phyloP scores from a whole-genome alignment of 2,113 vertebrate genomes.

The Silurus meridionalis region DNA sequence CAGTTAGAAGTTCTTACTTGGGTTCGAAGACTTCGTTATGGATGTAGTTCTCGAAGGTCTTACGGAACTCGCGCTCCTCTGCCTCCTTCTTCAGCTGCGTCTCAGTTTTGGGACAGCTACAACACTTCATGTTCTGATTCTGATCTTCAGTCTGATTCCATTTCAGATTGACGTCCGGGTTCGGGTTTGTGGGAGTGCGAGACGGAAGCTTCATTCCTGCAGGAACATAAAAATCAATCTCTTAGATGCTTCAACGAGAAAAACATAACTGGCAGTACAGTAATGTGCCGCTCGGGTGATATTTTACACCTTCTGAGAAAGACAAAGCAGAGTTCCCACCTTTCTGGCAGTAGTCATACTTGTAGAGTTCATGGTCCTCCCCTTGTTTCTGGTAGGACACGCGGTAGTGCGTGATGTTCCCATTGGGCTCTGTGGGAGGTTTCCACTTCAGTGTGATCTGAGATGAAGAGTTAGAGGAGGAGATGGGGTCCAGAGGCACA shows the following conservation, averaged over 20 bases:
- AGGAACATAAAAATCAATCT: background rate
- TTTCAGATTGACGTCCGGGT: slow-evolving; percentile 81
- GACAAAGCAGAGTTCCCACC: slow-evolving; percentile 66
- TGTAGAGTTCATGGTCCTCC: slow-evolving; percentile 88
- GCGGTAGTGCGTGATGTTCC: slow-evolving; percentile 94
- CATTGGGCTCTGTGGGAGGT: slow-evolving; percentile 88
- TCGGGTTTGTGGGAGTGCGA: slow-evolving; percentile 82
- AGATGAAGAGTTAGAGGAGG: slow-evolving; percentile 91
- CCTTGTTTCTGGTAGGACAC: slow-evolving; percentile 87
- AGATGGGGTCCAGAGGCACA: slow-evolving; percentile 88
- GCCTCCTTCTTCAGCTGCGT: slow-evolving; percentile 89
- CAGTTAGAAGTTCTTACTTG: slow-evolving; percentile 70
- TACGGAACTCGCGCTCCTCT: slow-evolving; percentile 89
- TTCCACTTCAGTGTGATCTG: slow-evolving; percentile 97
- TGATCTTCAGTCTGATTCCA: slow-evolving; percentile 82
- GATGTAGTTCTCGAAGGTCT: slow-evolving; percentile 95
- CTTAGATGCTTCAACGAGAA: background rate
- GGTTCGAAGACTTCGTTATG: slow-evolving; percentile 94
- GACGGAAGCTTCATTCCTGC: slow-evolving; percentile 90
- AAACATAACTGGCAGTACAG: background rate
- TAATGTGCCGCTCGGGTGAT: background rate
- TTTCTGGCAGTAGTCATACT: slow-evolving; percentile 92
- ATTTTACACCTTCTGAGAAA: background rate
- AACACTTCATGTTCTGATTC: slow-evolving; percentile 75
- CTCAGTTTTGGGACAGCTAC: slow-evolving; percentile 92